These are phyloP conservation scores for Ophion ellenae DNA, from an alignment of 2,888 invertebrate species.

Conservation along the genomic window DNA sequence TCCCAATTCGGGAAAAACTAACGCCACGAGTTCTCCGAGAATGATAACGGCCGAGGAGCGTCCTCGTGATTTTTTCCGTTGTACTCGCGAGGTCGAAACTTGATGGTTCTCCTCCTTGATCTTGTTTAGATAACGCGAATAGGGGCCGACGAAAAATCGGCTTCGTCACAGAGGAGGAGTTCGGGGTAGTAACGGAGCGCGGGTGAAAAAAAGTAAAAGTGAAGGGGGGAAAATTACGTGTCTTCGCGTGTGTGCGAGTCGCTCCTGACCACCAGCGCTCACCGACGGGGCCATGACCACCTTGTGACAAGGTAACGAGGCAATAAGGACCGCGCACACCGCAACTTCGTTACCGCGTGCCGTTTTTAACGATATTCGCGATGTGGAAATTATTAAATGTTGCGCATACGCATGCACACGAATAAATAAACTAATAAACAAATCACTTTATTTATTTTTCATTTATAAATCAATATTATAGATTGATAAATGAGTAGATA, in stretches of 20 bases:
- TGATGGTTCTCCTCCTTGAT: not conserved
- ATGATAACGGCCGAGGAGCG: not conserved
- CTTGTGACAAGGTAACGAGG: slow-evolving; percentile 82
- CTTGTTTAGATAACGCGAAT: no score
- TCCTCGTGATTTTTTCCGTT: not conserved
- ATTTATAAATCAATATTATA: no score
- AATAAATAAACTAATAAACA: not conserved
- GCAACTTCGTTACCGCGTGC: slow-evolving; percentile 46
- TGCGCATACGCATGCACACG: not conserved
- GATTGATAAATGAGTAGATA: no score
- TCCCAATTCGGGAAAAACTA: slow-evolving; percentile 43
- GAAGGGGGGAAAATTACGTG: slow-evolving; percentile 57
- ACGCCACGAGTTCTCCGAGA: not conserved
- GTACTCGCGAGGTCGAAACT: not conserved
- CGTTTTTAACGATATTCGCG: slow-evolving; percentile 40
- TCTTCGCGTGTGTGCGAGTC: slow-evolving; percentile 62
- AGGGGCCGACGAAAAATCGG: slow-evolving; percentile 10
- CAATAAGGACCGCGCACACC: slow-evolving; percentile 64
- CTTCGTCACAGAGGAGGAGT: slow-evolving; percentile 1
- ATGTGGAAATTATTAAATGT: slow-evolving; percentile 60
- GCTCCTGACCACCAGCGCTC: slow-evolving; percentile 77
- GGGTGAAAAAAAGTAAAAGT: slow-evolving; percentile 67
- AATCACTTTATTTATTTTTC: not conserved
- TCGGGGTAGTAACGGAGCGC: slow-evolving; percentile 31
- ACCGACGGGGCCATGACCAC: slow-evolving; percentile 82